Evolutionary conservation across 2,113 vertebrate species (phyloP), one percentile per base, ranked within the genome.

Genomic region (Anas platyrhynchos): DNA sequence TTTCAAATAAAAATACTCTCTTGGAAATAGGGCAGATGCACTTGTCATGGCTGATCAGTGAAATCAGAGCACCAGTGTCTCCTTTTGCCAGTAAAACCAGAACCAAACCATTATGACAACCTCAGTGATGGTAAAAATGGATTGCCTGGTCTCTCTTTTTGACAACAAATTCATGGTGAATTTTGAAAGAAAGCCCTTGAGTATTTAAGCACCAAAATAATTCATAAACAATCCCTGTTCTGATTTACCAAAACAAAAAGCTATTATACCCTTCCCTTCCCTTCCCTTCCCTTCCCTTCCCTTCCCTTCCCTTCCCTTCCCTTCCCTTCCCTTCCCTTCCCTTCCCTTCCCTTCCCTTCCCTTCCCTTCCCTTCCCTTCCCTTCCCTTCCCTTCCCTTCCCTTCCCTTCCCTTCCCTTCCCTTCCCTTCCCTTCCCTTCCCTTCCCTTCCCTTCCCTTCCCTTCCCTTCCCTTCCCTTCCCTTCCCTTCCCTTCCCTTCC

Each of bases 71-170:
- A 91, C 50, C 69, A 43, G 34, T 26, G 18, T 6, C 5, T 59
- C 36, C 62, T 88, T 90, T 83, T 93, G 41, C 23, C 77, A 86
- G 82, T 96, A 94, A 90, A 93, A 44, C 5, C 32, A 5, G 48
- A 96, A 55, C 62, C 26, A 83, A 73, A 94, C 36, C 36, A 59
- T 61, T 52, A 88, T 27, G 44, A 36, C 4, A 36, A 21, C 16
- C 21, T 38, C 14, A 26, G 10, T 36, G 31, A 93, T 23, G 32
- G 62, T 41, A 92, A 91, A 95, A 96, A 93, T 86, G 62, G 81
- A 59, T 15, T 48, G 62, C 61, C 90, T 95, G 84, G 43, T 46
- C 43, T 50, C 50, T 94, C 38, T 91, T 85, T 95, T 87, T 95
- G 78, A 59, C 66, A 91, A 7, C n/a, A 13, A 87, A 89, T 83